Base-by-base conservation (phyloP, 2,888 invertebrate genomes). In the Andricus curvator region DNA sequence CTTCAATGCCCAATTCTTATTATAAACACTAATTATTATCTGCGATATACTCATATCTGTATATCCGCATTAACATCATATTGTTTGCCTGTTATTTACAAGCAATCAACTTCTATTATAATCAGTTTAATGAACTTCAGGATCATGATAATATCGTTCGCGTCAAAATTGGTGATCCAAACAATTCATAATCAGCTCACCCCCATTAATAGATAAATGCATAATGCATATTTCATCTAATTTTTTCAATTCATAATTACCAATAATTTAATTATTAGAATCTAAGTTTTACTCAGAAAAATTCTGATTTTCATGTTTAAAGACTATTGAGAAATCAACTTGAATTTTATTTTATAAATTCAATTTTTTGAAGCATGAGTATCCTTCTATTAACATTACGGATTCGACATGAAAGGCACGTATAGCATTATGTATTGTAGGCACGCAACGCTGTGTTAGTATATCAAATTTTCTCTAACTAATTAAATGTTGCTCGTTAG, bases 381-480 rank as follows among this genome's bases (percentile, higher is more conserved):
- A 17, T 48, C 20, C 48, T 33, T 6, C 33, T 56, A 3, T 1
- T 9, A 9, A n/a, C n/a, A n/a, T 56, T 20, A n/a, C 9, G 9
- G 56, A n/a, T n/a, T 56, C n/a, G n/a, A 4, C n/a, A 48, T 48
- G 29, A 48, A 68, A 15, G 22, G 11, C 48, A 68, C 44, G 25
- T 68, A 68, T 8, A 17, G 29, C 22, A 41, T 25, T 68, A 48
- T 48, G 68, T 68, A 68, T 68, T 44, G 48, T 22, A 48, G 48
- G 44, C 68, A 68, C 68, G 48, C 37, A 65, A 65, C 37, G 33
- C 65, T 48, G 48, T 68, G 48, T 48, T 17, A 17, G 17, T 48
- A 48, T 56, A 56, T n/a, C n/a, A 56, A 56, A n/a, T 56, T n/a
- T 56, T 56, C 56, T 56, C 56, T 56, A 56, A 11, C 3, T 56